Base-by-base conservation (phyloP, 1,140 invertebrate genomes). In the Drosophila rufa region DNA sequence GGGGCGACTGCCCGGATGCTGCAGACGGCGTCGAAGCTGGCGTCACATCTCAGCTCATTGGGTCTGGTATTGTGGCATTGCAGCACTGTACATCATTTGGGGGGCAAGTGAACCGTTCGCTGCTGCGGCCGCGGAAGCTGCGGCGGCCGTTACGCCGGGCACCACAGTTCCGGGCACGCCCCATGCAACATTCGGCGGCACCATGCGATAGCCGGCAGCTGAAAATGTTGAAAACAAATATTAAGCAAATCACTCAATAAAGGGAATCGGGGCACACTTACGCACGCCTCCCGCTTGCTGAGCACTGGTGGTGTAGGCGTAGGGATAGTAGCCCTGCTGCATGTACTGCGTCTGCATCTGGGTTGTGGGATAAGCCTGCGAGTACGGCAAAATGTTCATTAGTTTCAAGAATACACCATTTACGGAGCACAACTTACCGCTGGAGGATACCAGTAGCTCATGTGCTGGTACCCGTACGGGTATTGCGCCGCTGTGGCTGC, bases 371-470 rank as follows among this genome's bases (percentile, higher is more conserved):
- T 93, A 93, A 30, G 91, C 85, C 91, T 93, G 65, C 8, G 71
- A 56, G 22, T 22, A 38, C 5, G 7, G 11, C 7, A 55, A 45
- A 47, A 50, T 48, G 33, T 12, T 6, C n/a, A 17, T 17, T 36
- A 36, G 33, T 11, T 36, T 33, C 8, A 11, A 36, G 2, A 36
- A 36, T 36, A 36, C 3, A 36, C 6, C 7, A 40, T 30, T 25
- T 4, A 1, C 15, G 11, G 2, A 11, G 17, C 2, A 45, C 0
- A 19, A 75, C 92, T 87, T 67, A 93, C 93, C 74, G 92, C 78
- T 67, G 93, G 93, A 45, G 95, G 96, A 93, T 97, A 97, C 96
- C 96, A 97, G 82, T 97, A 97, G 67, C 95, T 93, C 95, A 96
- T 96, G 92, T 96, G 95, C 91, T 96, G 95, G 87, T 96, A 96